These are phyloP conservation scores for Meles meles DNA, from an alignment of 2,113 vertebrate genomes.

Conservation along the genomic window DNA sequence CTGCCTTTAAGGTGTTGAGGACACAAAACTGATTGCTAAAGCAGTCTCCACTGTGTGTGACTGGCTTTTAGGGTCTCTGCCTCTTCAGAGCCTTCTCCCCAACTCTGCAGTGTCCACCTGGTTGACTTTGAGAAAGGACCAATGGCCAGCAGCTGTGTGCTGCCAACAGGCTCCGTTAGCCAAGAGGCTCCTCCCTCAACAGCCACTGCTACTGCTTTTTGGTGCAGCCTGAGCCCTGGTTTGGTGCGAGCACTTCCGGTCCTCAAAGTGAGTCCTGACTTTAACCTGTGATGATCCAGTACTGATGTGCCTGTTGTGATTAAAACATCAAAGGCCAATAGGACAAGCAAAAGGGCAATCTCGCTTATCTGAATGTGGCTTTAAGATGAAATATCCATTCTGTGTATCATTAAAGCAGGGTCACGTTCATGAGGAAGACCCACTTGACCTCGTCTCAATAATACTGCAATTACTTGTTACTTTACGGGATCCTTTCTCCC, in stretches of 20 bases:
- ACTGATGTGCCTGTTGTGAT: not conserved
- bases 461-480: not conserved
- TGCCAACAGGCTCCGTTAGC: conserved; percentile 64
- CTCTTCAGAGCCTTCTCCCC: not conserved
- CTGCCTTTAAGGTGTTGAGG: not conserved
- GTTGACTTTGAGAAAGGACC: conserved; percentile 52
- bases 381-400: conserved; percentile 25
- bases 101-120: not conserved
- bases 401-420: not conserved
- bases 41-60: not conserved
- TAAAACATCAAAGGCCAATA: not conserved
- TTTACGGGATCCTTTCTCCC: not conserved
- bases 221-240: conserved; percentile 17
- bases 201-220: conserved; percentile 52
- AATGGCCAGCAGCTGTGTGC: conserved; percentile 73
- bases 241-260: not conserved
- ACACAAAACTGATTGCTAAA: not conserved
- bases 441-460: not conserved
- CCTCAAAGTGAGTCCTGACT: not conserved
- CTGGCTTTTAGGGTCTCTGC: not conserved
- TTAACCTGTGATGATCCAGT: conserved; percentile 43
- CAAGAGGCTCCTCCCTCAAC: conserved; percentile 33
- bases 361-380: conserved; percentile 9
- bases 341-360: not conserved
- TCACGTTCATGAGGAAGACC: not conserved